A percentile compares a stretch with the other conserved stretches of the same genome.
These are phyloP conservation scores for Sus scrofa DNA, from an alignment of 2,113 vertebrate genomes.

Conservation along the genomic window DNA sequence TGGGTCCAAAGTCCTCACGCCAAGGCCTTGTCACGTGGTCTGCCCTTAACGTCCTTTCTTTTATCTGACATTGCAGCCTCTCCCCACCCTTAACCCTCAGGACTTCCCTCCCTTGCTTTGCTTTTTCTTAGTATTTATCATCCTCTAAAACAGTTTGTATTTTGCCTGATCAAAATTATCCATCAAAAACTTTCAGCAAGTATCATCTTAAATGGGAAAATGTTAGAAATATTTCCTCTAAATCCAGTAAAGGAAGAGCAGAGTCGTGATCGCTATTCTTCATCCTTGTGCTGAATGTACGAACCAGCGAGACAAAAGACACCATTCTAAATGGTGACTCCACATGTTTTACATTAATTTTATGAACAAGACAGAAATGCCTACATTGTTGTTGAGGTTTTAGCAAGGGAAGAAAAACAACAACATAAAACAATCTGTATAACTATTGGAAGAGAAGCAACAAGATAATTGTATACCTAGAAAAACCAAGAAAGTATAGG, in stretches of 20 bases:
- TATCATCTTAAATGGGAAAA: background rate
- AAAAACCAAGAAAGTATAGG: slow-evolving; percentile 12
- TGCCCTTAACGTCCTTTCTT: background rate
- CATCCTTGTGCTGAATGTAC: background rate
- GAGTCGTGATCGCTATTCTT: background rate
- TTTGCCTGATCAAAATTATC: background rate
- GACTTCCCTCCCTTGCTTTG: background rate
- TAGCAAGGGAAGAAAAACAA: background rate
- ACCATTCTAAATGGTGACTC: background rate
- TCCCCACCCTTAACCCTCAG: background rate
- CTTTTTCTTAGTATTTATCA: slow-evolving; percentile 50
- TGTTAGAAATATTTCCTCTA: background rate
- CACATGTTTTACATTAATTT: background rate
- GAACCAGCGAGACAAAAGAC: background rate
- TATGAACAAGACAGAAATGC: background rate
- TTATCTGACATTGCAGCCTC: background rate
- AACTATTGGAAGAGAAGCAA: slow-evolving; percentile 8
- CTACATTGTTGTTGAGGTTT: background rate
- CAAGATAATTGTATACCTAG: background rate
- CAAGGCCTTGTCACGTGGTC: background rate
- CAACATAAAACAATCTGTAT: background rate
- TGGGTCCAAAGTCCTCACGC: background rate
- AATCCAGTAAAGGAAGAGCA: background rate
- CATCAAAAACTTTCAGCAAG: background rate
- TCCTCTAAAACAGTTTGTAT: slow-evolving; percentile 12